Evolutionary conservation across 2,113 vertebrate species (phyloP), one percentile per base, ranked within the genome.

Genomic region (Coracopsis vasa): DNA sequence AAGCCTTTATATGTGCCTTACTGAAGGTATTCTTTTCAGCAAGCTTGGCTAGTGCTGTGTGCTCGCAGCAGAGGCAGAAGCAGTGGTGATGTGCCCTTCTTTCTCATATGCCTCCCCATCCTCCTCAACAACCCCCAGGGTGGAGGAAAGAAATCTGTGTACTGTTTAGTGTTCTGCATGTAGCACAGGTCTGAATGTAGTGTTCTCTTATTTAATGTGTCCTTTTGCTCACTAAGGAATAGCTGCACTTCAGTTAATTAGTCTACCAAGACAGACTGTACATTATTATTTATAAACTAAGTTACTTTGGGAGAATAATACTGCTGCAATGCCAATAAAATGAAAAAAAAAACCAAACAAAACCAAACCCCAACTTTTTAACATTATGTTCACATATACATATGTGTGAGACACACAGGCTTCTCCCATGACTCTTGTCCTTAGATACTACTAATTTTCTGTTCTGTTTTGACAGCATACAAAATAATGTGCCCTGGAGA

Each of bases 101-200:
- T 80, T 61, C 53, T 60, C 35, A 31, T 45, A 27, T 0, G 1
- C 37, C 35, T 81, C 37, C 9, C 8, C 33, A 5, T 11, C 3
- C 11, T 58, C 24, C 29, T 13, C 7, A 54, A 4, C 3, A 11
- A 0, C 1, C 10, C 12, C 2, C 2, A 17, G 20, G 23, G 24
- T 39, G 20, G 19, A 64, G 41, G 78, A 72, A 67, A 61, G 41
- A 51, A 65, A 61, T 56, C 62, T 41, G 5, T 47, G 31, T 79
- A 27, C 50, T 81, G 29, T 45, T 83, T 25, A 67, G 69, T n/a
- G 41, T 48, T 95, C n/a, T 61, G 37, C 72, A 17, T 42, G 16
- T 77, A 91, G 45, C 45, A 39, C 16, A 16, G 48, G 44, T 80
- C 45, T 20, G 20, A 72, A 69, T 65, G 29, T 51, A 39, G 24